Evolutionary conservation across 2,797 vertebrate species (phyloP).

Genomic region (Poecilia gillii): DNA sequence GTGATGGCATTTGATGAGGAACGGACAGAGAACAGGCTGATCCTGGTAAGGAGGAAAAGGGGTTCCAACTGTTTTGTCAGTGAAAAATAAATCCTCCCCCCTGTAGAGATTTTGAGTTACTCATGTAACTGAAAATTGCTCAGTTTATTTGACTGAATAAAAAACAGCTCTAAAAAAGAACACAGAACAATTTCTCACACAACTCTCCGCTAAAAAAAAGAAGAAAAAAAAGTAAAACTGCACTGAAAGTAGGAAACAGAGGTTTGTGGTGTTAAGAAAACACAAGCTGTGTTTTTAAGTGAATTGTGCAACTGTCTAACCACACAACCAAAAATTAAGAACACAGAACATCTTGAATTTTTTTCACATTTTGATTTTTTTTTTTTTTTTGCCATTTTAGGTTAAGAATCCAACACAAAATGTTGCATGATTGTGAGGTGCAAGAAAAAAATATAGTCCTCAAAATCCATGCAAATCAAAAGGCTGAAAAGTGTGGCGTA

Average conservation of each 20-base stretch:
- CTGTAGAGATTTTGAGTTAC: conserved; percentile 41
- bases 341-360: neutral
- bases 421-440: neutral
- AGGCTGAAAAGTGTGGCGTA: neutral
- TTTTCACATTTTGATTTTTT: neutral
- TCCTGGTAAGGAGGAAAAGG: conserved; percentile 31
- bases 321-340: conserved; percentile 27
- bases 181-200: conserved; percentile 31
- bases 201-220: conserved; percentile 1
- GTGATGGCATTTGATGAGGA: conserved; percentile 58
- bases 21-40: conserved; percentile 40
- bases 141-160: conserved; percentile 49
- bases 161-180: conserved; percentile 28
- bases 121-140: conserved; percentile 42
- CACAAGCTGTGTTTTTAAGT: neutral
- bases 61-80: conserved; percentile 33
- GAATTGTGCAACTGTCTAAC: neutral
- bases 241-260: neutral
- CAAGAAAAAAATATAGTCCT: neutral
- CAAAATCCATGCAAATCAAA: neutral
- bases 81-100: conserved; percentile 37
- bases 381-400: neutral
- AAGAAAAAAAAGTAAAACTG: neutral
- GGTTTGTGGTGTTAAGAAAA: conserved; percentile 23
- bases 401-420: neutral